Base-by-base conservation (phyloP, 2,113 vertebrate genomes). In the Ictidomys tridecemlineatus region DNA sequence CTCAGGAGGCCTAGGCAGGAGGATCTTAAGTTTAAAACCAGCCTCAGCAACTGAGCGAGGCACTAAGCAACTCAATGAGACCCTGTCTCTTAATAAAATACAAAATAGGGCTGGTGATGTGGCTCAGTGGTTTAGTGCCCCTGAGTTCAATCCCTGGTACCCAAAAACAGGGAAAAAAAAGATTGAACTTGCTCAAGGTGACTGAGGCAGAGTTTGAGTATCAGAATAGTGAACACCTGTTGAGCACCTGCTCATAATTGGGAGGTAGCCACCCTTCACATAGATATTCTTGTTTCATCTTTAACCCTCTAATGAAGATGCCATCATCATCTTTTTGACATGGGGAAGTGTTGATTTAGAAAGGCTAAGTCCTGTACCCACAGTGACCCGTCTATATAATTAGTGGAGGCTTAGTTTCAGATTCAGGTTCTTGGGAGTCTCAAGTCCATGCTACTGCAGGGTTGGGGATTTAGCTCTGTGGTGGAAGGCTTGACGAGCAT, bases 331-430 rank as follows among this genome's bases (percentile, higher is more conserved):
- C 51, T 85, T 63, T 77, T 67, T 80, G 63, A 61, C 56, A 28
- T 0, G 58, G 73, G 34, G 13, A 30, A 61, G 34, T 94, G 88
- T 82, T 58, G 34, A 63, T 65, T 39, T 63, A 73, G 69, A 30
- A 65, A 73, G n/a, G 6, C 65, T 69, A 86, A 79, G 4, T 79
- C 58, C n/a, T 39, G 4, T 20, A 6, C 42, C 76, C 32, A 80
- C 30, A 7, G n/a, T 39, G 69, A n/a, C 91, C 34, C 39, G 0
- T 51, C 37, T 89, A 0, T 77, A 0, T 80, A 48, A 18, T 26
- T 72, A 32, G 12, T 37, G 20, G 22, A 3, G 30, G 18, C 10
- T 89, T 30, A 69, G 48, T 74, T 82, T 92, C 56, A 89, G 61
- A 63, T 63, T 63, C 61, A 63, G 61, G 61, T 63, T 63, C 26